Base-by-base conservation (phyloP, 1,140 invertebrate species). In the Euwallacea fornicatus region DNA sequence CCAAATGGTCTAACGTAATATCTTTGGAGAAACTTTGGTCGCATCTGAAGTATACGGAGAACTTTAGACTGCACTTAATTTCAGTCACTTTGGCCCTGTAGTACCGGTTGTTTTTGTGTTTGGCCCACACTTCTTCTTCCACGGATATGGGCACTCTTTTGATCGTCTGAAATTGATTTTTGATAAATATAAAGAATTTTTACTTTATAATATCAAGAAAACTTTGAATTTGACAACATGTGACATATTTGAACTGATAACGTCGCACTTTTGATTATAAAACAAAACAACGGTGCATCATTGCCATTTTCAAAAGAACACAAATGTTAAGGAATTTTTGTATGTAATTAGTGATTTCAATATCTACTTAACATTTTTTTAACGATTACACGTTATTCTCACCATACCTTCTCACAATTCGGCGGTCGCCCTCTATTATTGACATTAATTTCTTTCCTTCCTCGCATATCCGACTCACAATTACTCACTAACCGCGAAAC, bases 1-100 rank as follows among this genome's bases (percentile, higher is more conserved):
- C 73, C 21, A 88, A 82, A 78, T 87, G 85, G 54, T 84, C 80
- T 44, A 86, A 85, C 66, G 82, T 85, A 3, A 88, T 75, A 80
- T 90, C 86, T 62, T 88, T 84, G 58, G 85, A 87, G 72, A 86
- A 88, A 54, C 88, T 89, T 6, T 85, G 83, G 78, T 91, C 89
- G 50, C 84, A 83, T 7, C 66, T 62, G 78, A 91, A 91, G 33
- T 87, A 86, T 3, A 90, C 86, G 75, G 85, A 85, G 74, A 87
- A 88, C 73, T 86, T 87, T 41, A 83, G 77, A 41, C 84, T 83
- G 21, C 82, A 79, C 42, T 83, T 78, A 15, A 86, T 84, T 13
- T 83, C 81, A 1, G 80, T 72, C 9, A 91, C 83, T 64, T 80
- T 84, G 8, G 83, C 86, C 69, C 85, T 83, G 78, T 90, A 90